These are phyloP conservation scores for Dissostichus mawsoni DNA, from an alignment of 2,113 vertebrate species.

Conservation along the genomic window DNA sequence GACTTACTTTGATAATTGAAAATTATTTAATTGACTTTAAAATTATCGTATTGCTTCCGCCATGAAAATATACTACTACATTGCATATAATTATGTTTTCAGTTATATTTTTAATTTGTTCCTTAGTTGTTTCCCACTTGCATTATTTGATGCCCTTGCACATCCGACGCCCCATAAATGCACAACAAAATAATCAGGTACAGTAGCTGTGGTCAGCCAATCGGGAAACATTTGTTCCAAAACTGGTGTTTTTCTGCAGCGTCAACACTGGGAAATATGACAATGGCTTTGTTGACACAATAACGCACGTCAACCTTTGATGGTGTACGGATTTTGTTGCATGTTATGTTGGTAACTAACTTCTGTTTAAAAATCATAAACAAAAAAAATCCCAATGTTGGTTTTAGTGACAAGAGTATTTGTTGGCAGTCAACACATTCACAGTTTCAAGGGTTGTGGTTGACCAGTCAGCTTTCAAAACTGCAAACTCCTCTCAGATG, in stretches of 20 bases:
- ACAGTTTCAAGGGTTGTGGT: constrained; percentile 43
- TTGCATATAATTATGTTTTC: too few relatives aligned
- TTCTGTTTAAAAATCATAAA: constrained; percentile 31
- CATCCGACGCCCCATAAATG: too few relatives aligned
- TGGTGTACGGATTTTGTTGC: neutral
- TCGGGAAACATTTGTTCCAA: neutral
- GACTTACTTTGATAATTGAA: too few relatives aligned
- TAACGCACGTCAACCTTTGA: constrained; percentile 8
- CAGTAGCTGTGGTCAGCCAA: neutral
- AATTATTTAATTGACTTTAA: too few relatives aligned
- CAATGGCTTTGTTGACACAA: constrained; percentile 10
- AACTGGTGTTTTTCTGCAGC: neutral
- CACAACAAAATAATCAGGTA: neutral
- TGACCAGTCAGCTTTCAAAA: constrained; percentile 24
- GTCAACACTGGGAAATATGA: neutral
- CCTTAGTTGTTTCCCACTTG: neutral
- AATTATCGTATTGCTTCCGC: too few relatives aligned
- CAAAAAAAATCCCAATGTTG: constrained; percentile 18
- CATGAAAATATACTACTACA: too few relatives aligned
- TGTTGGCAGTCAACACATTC: constrained; percentile 32
- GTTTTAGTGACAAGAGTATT: constrained; percentile 28
- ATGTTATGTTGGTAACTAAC: constrained; percentile 13
- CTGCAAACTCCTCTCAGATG: constrained; percentile 55
- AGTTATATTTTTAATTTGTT: neutral
- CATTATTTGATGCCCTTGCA: too few relatives aligned